A percentile compares a stretch with the other conserved stretches of the same genome.
phyloP scores from a whole-genome alignment of 2,797 vertebrate species.

The Alauda arvensis region DNA sequence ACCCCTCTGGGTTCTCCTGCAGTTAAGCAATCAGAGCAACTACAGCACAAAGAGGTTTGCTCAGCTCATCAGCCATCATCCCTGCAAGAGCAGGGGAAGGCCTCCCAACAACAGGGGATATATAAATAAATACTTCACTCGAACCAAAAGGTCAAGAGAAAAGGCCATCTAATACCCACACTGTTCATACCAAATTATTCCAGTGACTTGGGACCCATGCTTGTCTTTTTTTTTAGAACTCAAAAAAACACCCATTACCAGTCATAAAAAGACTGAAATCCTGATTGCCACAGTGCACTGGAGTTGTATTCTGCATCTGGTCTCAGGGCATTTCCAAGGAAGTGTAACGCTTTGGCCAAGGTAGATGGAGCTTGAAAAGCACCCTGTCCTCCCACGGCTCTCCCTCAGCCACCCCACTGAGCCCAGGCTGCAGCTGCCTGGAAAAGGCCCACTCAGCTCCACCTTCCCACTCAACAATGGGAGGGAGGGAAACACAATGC shows the following conservation, averaged over 20 bases:
- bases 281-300: not conserved
- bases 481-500: not conserved
- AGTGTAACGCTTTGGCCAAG: not conserved
- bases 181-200: slow-evolving; percentile 18
- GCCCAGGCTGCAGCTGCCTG: not conserved
- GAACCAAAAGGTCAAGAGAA: slow-evolving; percentile 30
- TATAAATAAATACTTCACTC: slow-evolving; percentile 32
- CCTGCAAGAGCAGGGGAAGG: not conserved
- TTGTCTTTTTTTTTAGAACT: not conserved
- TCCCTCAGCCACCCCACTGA: not conserved
- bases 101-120: not conserved
- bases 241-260: not conserved
- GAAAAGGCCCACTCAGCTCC: not conserved
- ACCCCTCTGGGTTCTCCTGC: not conserved
- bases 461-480: not conserved
- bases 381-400: not conserved
- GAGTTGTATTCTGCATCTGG: not conserved
- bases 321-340: not conserved
- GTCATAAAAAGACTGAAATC: not conserved
- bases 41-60: not conserved
- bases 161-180: slow-evolving; percentile 18
- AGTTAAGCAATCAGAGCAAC: not conserved
- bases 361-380: not conserved
- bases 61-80: not conserved
- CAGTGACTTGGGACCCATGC: not conserved